These are phyloP conservation scores for Caiman crocodilus DNA, from an alignment of 2,797 vertebrate species.

Conservation along the genomic window DNA sequence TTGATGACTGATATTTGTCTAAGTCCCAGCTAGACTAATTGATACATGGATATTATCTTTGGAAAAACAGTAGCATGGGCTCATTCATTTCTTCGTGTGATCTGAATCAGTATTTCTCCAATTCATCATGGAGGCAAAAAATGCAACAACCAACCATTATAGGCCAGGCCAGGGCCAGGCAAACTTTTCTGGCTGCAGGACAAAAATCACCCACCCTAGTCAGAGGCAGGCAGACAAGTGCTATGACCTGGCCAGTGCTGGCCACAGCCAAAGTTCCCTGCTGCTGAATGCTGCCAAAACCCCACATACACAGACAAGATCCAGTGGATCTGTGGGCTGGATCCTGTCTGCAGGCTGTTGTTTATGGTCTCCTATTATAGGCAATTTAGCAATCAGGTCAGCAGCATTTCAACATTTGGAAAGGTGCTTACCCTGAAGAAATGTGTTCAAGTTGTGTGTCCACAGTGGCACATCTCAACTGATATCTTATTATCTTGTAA, in stretches of 20 bases:
- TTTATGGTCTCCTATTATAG: not conserved
- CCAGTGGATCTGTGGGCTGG: no score
- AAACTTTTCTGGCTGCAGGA: no score
- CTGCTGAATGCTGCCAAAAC: no score
- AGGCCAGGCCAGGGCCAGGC: no score
- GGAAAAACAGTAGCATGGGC: not conserved
- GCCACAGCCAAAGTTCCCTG: no score
- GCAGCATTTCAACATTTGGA: not conserved
- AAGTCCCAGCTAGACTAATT: not conserved
- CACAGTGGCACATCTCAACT: no score
- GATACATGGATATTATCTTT: not conserved
- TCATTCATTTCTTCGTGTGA: not conserved
- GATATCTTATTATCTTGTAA: not conserved
- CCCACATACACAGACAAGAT: no score
- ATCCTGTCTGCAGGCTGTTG: no score
- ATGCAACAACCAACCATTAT: not conserved
- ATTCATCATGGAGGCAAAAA: not conserved
- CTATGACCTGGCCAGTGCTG: no score
- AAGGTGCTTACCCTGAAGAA: rapidly evolving
- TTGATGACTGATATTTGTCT: not conserved
- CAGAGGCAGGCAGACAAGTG: no score
- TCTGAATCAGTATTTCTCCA: not conserved
- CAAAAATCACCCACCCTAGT: no score
- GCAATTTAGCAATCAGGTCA: rapidly evolving
- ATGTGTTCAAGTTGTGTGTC: no score